Percentiles rank a stretch among this genome's conserved stretches.
Conservation (phyloP, 2,113 vertebrate genomes). For the Microcebus ravelobensis region DNA sequence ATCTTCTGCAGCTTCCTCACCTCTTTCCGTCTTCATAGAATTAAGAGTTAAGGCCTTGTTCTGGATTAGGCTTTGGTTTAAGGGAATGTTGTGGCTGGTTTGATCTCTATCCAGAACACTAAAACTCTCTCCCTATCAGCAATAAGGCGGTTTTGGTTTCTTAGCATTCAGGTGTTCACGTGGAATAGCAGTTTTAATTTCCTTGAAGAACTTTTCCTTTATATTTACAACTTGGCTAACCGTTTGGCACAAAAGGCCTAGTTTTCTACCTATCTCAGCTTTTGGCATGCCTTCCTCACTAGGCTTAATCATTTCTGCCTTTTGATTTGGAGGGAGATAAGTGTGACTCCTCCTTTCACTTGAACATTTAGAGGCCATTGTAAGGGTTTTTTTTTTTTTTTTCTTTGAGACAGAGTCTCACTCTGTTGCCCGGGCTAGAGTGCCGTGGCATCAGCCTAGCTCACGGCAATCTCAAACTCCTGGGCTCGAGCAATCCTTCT, state of each 20-base stretch:
- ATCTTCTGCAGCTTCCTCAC: neutral
- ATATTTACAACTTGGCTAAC: neutral
- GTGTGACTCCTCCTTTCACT: neutral
- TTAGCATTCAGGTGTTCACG: no score
- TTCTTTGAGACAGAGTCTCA: no score
- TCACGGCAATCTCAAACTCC: no score
- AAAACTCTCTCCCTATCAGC: neutral
- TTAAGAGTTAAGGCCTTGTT: neutral
- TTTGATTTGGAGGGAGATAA: neutral
- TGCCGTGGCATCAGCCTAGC: no score
- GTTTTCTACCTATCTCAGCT: neutral
- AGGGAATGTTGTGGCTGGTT: neutral
- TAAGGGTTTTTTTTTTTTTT: neutral
- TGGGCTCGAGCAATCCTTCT: no score
- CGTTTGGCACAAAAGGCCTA: neutral
- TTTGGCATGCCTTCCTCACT: neutral
- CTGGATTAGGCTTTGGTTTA: neutral
- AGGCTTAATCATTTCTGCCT: neutral
- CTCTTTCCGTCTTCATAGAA: neutral
- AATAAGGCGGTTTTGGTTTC: neutral
- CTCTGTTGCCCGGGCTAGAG: no score
- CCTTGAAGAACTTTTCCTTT: neutral
- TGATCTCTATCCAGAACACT: neutral
- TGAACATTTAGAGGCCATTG: neutral
- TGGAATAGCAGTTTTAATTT: neutral